Conservation (phyloP, 35 echinoderm and acorn worm species). For the Heliocidaris erythrogramma region DNA sequence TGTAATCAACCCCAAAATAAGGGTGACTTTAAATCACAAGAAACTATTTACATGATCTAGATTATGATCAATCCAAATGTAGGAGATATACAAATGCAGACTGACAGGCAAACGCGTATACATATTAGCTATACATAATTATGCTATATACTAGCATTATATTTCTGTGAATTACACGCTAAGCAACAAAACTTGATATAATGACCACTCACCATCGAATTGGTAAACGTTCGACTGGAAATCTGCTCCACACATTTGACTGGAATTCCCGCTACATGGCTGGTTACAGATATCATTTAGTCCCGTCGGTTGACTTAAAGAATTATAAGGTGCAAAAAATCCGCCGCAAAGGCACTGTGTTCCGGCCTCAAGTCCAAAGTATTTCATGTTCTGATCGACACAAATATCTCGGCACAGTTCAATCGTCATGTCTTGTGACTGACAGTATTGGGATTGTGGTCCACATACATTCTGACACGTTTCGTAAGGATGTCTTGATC, state of each 20-base stretch:
- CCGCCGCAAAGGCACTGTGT: conserved; percentile 31
- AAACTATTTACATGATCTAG: too few relatives aligned
- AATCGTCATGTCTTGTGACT: not conserved
- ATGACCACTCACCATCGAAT: not conserved
- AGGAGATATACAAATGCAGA: too few relatives aligned
- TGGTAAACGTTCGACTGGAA: not conserved
- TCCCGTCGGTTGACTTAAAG: not conserved
- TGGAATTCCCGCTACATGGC: not conserved
- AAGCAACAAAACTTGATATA: too few relatives aligned
- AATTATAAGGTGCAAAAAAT: conserved; percentile 1
- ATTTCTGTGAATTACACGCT: too few relatives aligned
- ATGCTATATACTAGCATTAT: too few relatives aligned
- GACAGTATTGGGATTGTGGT: not conserved
- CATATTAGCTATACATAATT: too few relatives aligned
- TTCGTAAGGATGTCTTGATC: not conserved
- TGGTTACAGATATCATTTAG: not conserved
- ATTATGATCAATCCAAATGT: too few relatives aligned
- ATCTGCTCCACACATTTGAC: not conserved
- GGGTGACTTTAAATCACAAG: too few relatives aligned
- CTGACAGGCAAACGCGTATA: too few relatives aligned
- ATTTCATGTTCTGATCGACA: conserved; percentile 37
- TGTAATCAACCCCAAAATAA: too few relatives aligned
- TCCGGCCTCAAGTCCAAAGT: conserved; percentile 24
- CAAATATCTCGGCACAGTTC: conserved; percentile 38
- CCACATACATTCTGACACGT: conserved; percentile 26